Evolutionary conservation across 2,888 invertebrate species (phyloP).

Genomic region (Ennomos erosarius): DNA sequence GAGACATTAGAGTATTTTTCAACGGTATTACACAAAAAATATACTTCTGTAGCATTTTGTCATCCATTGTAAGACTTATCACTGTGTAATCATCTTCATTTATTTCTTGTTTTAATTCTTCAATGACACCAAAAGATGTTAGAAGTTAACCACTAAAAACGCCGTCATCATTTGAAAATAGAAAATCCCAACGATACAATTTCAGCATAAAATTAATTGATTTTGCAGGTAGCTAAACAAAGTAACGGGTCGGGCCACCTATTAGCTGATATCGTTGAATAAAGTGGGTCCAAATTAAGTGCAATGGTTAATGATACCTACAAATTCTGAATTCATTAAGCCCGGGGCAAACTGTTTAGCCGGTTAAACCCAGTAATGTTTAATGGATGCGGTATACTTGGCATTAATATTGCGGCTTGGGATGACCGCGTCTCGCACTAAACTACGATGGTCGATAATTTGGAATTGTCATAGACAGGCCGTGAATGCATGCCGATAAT

Average conservation of each 20-base stretch:
- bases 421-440: conserved; percentile 52
- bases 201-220: conserved; percentile 29
- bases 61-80: too few relatives aligned
- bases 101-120: too few relatives aligned
- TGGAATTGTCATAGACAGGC: conserved; percentile 37
- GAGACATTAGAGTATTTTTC: too few relatives aligned
- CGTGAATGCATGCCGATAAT: too few relatives aligned
- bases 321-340: conserved; percentile 75
- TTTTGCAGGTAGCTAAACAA: conserved; percentile 30
- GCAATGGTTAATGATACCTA: conserved; percentile 66
- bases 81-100: too few relatives aligned
- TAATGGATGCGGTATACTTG: conserved; percentile 70
- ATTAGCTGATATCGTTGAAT: conserved; percentile 37
- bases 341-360: conserved; percentile 63
- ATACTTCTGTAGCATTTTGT: too few relatives aligned
- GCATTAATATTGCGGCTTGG: conserved; percentile 69
- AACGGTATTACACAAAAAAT: too few relatives aligned
- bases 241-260: conserved; percentile 25
- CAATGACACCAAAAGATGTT: neutral
- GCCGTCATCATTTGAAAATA: conserved; percentile 4
- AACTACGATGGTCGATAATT: conserved; percentile 47
- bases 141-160: neutral
- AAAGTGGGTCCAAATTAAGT: conserved; percentile 67
- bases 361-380: conserved; percentile 58
- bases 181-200: conserved; percentile 21